These are phyloP conservation scores for Paracyprichromis sp. DNA, from an alignment of 2,113 vertebrate species.

Conservation along the genomic window DNA sequence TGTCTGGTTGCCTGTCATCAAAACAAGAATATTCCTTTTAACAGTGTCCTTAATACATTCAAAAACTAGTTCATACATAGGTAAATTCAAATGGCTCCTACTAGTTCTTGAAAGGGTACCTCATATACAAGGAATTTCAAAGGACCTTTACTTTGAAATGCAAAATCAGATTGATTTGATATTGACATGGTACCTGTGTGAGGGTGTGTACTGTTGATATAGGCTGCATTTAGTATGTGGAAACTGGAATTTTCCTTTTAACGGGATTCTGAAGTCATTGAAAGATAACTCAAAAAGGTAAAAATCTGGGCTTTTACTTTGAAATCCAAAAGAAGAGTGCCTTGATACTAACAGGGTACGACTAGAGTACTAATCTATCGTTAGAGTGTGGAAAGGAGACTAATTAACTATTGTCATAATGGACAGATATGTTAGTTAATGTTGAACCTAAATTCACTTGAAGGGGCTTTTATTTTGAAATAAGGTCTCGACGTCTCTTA, in stretches of 20 bases:
- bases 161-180: background rate
- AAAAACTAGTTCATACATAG: background rate
- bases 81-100: background rate
- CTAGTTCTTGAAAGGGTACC: background rate
- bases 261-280: background rate
- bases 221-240: background rate
- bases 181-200: background rate
- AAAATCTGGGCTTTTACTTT: background rate
- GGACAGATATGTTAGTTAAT: background rate
- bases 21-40: background rate
- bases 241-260: background rate
- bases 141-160: background rate
- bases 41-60: background rate
- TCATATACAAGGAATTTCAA: background rate
- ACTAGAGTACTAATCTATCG: background rate
- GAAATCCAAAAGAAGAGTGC: background rate
- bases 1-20: background rate
- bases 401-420: background rate
- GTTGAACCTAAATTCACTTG: background rate
- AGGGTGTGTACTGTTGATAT: background rate
- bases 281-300: background rate
- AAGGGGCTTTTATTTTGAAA: background rate
- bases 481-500: background rate
- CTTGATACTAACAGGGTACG: background rate
- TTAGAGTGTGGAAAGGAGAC: background rate